These are phyloP conservation scores for Harpegnathos saltator DNA, from an alignment of 1,140 invertebrate genomes.

Conservation along the genomic window DNA sequence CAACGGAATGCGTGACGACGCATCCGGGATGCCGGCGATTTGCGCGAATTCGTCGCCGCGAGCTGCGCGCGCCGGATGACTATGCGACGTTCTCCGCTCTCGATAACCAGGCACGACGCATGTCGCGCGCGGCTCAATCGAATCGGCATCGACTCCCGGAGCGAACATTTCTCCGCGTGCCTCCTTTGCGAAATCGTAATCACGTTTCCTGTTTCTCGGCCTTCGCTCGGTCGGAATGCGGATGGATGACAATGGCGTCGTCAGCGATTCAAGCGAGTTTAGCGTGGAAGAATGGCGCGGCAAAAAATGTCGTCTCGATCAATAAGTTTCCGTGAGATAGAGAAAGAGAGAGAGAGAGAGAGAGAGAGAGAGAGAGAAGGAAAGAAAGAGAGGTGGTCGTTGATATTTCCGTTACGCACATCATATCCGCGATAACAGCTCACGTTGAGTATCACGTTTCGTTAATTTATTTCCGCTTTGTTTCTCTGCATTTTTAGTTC, in stretches of 20 bases:
- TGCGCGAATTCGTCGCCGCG: conserved; percentile 61
- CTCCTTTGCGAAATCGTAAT: conserved; percentile 29
- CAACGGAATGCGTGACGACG: conserved; percentile 57
- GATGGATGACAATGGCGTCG: conserved; percentile 10
- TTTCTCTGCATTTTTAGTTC: too few relatives aligned
- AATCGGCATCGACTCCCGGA: conserved; percentile 14
- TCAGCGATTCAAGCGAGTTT: conserved; percentile 9
- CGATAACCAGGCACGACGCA: conserved; percentile 14
- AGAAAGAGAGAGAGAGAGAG: too few relatives aligned
- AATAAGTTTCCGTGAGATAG: conserved; percentile 2
- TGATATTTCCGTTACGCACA: too few relatives aligned
- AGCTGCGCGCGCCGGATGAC: neutral
- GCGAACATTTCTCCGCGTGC: neutral
- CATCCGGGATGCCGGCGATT: conserved; percentile 57
- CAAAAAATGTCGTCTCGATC: neutral
- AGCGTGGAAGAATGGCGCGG: neutral
- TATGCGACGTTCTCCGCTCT: conserved; percentile 36
- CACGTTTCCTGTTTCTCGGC: conserved; percentile 20
- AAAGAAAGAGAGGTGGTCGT: too few relatives aligned
- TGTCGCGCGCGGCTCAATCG: neutral
- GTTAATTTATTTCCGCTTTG: too few relatives aligned
- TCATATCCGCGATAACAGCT: too few relatives aligned
- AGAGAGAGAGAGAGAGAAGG: too few relatives aligned
- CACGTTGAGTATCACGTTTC: too few relatives aligned
- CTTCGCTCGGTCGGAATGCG: conserved; percentile 35